These are phyloP conservation scores for Hypanus sabinus DNA, from an alignment of 2,113 vertebrate genomes.

Conservation along the genomic window DNA sequence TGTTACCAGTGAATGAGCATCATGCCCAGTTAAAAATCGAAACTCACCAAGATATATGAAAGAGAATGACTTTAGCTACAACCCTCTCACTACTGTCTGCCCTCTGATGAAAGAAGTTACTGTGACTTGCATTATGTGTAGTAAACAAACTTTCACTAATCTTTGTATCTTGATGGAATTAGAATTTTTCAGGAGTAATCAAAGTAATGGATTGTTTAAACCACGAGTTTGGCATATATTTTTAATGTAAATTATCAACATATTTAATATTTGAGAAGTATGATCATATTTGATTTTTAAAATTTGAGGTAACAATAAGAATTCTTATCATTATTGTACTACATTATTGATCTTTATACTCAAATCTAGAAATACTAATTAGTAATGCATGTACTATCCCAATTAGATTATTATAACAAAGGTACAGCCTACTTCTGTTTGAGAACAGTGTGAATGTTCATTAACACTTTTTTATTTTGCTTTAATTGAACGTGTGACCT, in stretches of 20 bases:
- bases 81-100: too few species aligned
- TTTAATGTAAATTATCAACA: not conserved
- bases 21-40: too few species aligned
- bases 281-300: not conserved
- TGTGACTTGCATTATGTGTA: too few species aligned
- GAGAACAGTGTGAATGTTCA: not conserved
- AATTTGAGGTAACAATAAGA: not conserved
- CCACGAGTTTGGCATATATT: not conserved
- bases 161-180: too few species aligned
- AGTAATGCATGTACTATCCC: not conserved
- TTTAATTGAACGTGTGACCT: not conserved
- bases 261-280: not conserved
- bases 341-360: not conserved
- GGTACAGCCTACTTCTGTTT: not conserved
- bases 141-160: too few species aligned
- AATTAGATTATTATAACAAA: not conserved
- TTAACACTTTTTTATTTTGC: not conserved
- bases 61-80: too few species aligned
- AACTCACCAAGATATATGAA: too few species aligned
- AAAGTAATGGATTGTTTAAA: not conserved
- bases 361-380: not conserved
- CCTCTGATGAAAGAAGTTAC: too few species aligned
- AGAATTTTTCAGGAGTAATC: not conserved
- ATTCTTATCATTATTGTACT: not conserved
- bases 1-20: too few species aligned